These are phyloP conservation scores for Clarias fuscus DNA, from an alignment of 2,797 vertebrate genomes.

Conservation along the genomic window DNA sequence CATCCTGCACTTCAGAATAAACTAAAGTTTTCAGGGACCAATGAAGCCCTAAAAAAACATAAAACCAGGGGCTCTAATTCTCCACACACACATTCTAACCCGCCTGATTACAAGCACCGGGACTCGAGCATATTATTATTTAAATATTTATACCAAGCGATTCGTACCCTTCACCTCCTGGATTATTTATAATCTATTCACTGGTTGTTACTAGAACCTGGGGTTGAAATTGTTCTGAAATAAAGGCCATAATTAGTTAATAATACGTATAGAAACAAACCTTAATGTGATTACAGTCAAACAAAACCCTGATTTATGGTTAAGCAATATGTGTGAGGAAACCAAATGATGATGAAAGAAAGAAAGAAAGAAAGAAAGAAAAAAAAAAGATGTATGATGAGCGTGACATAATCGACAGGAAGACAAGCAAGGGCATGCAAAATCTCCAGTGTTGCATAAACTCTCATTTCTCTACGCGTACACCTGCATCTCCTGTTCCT, in stretches of 20 bases:
- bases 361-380: background rate
- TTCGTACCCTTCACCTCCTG: background rate
- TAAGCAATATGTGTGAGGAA: background rate
- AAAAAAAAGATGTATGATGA: background rate
- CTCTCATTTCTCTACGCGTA: background rate
- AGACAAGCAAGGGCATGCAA: background rate
- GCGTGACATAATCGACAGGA: background rate
- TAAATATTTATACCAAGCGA: background rate
- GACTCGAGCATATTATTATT: no score
- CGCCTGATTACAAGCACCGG: no score
- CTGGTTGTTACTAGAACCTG: background rate
- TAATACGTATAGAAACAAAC: background rate
- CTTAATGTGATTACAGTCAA: background rate
- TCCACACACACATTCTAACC: no score
- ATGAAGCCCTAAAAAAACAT: no score
- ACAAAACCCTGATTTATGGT: background rate
- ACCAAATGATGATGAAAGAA: background rate
- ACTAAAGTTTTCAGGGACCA: no score
- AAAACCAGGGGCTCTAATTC: no score
- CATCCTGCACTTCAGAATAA: no score
- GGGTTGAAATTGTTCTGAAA: background rate
- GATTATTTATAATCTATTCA: background rate
- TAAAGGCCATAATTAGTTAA: background rate
- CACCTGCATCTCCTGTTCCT: background rate
- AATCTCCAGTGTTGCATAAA: conserved; percentile 4